Base-by-base conservation (phyloP, 2,888 invertebrate species). In the Dysmachus trigonus region DNA sequence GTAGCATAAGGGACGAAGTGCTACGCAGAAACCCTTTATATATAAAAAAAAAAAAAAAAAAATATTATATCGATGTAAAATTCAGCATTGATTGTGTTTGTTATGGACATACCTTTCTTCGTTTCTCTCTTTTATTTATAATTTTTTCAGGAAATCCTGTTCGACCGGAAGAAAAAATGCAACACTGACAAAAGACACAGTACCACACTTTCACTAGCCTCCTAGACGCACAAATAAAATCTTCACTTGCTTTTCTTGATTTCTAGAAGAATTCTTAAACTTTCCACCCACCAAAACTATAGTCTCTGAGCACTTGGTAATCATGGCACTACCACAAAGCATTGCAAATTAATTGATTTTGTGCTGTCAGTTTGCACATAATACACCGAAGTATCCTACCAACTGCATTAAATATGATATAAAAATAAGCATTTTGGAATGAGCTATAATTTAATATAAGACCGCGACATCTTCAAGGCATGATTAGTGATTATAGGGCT, bases 321-420 rank as follows among this genome's bases (percentile, higher is more conserved):
- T 62, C 33, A 82, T 71, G 71, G 82, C 82, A 82, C 62, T 8
- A 35, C 62, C 81, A 83, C 38, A 18, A 71, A 38, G 38, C 83
- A 38, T 72, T 72, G 83, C 83, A 83, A 72, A 41, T 83, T 72
- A 83, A 83, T 83, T 83, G 83, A 83, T 83, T 83, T 83, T 83
- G 83, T 83, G 83, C 30, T 77, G 47, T 27, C 33, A 38, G n/a
- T 38, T 76, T 76, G 33, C 33, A 33, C 74, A 74, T 27, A 41
- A 76, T 35, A 76, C n/a, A n/a, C 76, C 18, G 2, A 53, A 62
- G 27, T 62, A 76, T 22, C 38, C n/a, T 73, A 33, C 31, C 38
- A 76, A 35, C 10, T 76, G 27, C 33, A 22, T 76, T 35, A 1
- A 22, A 35, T n/a, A n/a, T 35, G 18, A 51, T n/a, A 53, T 51